phyloP scores from a whole-genome alignment of 1,140 invertebrate genomes.

The Lucilia sericata region DNA sequence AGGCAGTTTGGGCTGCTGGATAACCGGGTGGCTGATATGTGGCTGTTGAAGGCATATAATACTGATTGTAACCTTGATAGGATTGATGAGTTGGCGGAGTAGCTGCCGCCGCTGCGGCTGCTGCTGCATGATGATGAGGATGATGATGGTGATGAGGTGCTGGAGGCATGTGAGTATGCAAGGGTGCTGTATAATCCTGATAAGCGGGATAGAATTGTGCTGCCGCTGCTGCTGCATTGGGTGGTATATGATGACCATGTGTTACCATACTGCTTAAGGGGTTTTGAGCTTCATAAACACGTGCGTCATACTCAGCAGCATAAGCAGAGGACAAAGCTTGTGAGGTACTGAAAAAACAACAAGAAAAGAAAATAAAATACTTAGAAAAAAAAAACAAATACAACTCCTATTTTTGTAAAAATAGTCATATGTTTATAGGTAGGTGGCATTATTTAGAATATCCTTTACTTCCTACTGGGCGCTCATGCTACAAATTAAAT shows the following conservation, averaged over 20 bases:
- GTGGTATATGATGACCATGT: constrained; percentile 44
- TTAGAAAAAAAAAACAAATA: constrained; percentile 11
- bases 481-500: not conserved
- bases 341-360: constrained; percentile 45
- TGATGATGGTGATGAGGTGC: constrained; percentile 53
- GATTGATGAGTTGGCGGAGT: constrained; percentile 36
- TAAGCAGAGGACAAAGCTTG: constrained; percentile 36
- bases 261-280: constrained; percentile 31
- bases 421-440: not conserved
- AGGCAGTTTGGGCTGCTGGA: not conserved
- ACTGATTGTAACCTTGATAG: constrained; percentile 32
- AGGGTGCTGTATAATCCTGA: constrained; percentile 53
- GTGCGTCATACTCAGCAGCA: constrained; percentile 45
- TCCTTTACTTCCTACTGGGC: constrained; percentile 10
- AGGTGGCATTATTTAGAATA: not conserved
- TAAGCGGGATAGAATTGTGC: constrained; percentile 51
- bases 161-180: constrained; percentile 20
- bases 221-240: constrained; percentile 49
- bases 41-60: constrained; percentile 41
- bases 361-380: constrained; percentile 8
- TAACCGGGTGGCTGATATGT: constrained; percentile 26
- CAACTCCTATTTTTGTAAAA: not conserved
- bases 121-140: constrained; percentile 25
- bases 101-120: constrained; percentile 50
- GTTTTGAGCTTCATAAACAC: constrained; percentile 30